Evolutionary conservation across 2,113 vertebrate species (phyloP), one percentile per base, ranked within the genome.

Genomic region (Takifugu flavidus): DNA sequence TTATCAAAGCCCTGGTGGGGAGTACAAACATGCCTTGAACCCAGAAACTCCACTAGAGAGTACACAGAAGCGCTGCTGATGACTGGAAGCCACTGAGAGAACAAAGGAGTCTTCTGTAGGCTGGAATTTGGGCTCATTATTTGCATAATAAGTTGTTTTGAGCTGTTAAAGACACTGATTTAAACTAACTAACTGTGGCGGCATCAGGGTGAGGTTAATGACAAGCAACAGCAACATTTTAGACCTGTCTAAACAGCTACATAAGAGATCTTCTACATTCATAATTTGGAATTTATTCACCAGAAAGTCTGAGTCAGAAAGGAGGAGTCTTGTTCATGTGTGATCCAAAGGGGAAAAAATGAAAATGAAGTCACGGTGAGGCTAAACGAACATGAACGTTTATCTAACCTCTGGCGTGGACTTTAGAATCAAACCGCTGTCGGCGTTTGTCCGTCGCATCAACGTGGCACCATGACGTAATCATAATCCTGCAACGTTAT

Each of bases 331-430:
- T 39, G 47, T 34, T 39, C 20, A 4, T 28, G 5, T 51, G 5
- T 51, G 25, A 13, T 12, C 58, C 44, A 65, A 70, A 72, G 25
- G 62, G 27, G 20, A 49, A 46, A 31, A 28, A 13, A 54, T 56
- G 50, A 66, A 63, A 73, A 62, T 28, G 58, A 65, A 28, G 1
- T 82, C 65, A 56, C 79, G 79, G 72, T 59, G 43, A 28, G n/a
- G 2, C 44, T 65, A 68, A 72, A 74, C 51, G 70, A 47, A 14
- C 59, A 77, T 54, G 57, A 25, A 56, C 63, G 31, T 34, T 34
- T 4, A 34, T 7, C 31, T 34, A 7, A 34, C 31, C 31, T 39
- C 34, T 39, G 34, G 11, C 2, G 34, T 39, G 34, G 8, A 39
- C 34, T 39, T 39, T 39, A 1, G 34, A 39, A 39, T 39, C 7